phyloP scores from a whole-genome alignment of 2,888 invertebrate genomes.

The Erebia ligea region DNA sequence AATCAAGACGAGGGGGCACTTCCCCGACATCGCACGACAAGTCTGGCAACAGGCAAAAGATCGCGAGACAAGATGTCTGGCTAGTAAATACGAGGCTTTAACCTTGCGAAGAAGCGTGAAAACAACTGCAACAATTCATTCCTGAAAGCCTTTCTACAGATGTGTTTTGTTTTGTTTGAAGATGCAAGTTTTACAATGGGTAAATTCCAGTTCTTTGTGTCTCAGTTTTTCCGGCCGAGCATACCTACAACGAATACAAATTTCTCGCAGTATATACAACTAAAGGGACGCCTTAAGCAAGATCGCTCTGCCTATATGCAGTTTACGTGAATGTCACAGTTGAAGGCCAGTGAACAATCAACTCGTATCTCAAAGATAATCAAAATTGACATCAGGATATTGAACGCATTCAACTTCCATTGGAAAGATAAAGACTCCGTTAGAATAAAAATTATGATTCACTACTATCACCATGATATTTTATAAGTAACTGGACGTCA shows the following conservation, averaged over 20 bases:
- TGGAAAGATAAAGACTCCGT: neutral
- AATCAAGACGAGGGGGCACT: no score
- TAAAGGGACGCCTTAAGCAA: constrained; percentile 8
- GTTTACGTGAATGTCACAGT: constrained; percentile 15
- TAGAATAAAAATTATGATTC: no score
- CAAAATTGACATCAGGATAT: neutral
- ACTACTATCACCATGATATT: no score
- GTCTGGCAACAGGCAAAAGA: neutral
- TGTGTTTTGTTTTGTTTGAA: constrained; percentile 33
- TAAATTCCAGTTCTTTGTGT: constrained; percentile 32
- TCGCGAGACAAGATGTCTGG: neutral
- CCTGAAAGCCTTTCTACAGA: constrained; percentile 30
- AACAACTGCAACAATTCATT: constrained; percentile 36
- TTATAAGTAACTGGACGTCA: no score
- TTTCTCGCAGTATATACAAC: constrained; percentile 13
- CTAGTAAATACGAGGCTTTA: constrained; percentile 3
- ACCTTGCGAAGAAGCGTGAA: constrained; percentile 34
- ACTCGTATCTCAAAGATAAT: constrained; percentile 8
- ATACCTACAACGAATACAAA: constrained; percentile 18
- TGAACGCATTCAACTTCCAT: neutral
- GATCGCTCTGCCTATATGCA: constrained; percentile 3
- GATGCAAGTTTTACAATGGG: constrained; percentile 34
- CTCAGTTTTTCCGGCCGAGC: constrained; percentile 24
- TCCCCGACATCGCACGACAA: no score
- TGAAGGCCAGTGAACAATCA: constrained; percentile 17